These are phyloP conservation scores for Lagocephalus sceleratus DNA, from an alignment of 2,797 vertebrate species.

Conservation along the genomic window DNA sequence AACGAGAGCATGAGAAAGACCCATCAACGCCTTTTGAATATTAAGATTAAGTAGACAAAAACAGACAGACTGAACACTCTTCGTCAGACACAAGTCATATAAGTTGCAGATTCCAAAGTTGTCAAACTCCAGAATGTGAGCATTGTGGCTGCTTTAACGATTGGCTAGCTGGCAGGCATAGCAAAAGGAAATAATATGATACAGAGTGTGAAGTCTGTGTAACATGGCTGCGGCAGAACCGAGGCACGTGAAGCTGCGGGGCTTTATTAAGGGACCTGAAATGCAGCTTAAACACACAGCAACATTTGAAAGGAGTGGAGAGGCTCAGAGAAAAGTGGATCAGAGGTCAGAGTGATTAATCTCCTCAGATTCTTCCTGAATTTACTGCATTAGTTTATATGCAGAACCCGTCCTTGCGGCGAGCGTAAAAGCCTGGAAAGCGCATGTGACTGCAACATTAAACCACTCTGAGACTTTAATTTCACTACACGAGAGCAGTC, in stretches of 20 bases:
- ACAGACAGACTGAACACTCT: too few relatives aligned
- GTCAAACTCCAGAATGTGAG: too few relatives aligned
- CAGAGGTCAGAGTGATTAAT: slow-evolving; percentile 32
- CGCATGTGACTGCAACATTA: slow-evolving; percentile 5
- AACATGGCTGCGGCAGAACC: slow-evolving; percentile 1
- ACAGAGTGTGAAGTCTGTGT: not conserved
- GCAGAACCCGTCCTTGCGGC: not conserved
- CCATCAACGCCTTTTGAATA: slow-evolving; percentile 38
- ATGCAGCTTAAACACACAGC: slow-evolving; percentile 11
- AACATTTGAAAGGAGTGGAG: slow-evolving; percentile 17
- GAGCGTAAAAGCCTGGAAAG: slow-evolving; percentile 7
- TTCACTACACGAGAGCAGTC: slow-evolving; percentile 6
- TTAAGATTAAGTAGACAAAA: slow-evolving; percentile 28
- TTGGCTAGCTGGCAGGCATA: too few relatives aligned
- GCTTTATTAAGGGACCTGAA: slow-evolving; percentile 11
- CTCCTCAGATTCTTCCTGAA: slow-evolving; percentile 20
- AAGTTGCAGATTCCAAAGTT: too few relatives aligned
- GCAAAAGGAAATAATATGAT: too few relatives aligned
- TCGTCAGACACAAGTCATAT: too few relatives aligned
- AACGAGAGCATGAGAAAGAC: slow-evolving; percentile 47
- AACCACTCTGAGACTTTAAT: slow-evolving; percentile 11
- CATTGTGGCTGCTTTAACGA: too few relatives aligned
- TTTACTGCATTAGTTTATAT: not conserved
- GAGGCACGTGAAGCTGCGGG: slow-evolving; percentile 1
- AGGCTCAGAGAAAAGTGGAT: slow-evolving; percentile 17